Base-by-base conservation (phyloP, 2,113 vertebrate species). In the Sigmodon hispidus region DNA sequence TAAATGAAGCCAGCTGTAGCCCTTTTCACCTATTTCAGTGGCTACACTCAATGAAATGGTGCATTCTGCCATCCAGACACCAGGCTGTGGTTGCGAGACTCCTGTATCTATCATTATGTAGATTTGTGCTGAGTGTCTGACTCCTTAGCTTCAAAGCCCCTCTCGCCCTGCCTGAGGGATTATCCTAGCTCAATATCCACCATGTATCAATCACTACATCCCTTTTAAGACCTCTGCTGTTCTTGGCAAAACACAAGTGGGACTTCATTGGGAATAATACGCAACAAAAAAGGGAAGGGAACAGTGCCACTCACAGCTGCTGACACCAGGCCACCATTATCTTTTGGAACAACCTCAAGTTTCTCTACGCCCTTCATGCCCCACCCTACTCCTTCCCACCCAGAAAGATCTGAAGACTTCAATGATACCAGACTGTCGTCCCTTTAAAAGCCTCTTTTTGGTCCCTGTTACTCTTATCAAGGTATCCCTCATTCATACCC, bases 241-340 rank as follows among this genome's bases (percentile, higher is more conserved):
- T 57, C 45, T 88, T 55, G 94, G 85, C 13, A 36, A 75, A 91
- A 81, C 7, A n/a, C 45, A 75, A 96, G 61, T 43, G 43, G 59
- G 63, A 50, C 65, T 84, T 93, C 70, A 81, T 79, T 52, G 77
- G 80, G 85, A 67, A 86, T 12, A 48, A 81, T 73, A 43, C 52
- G 24, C 22, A 73, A 11, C 22, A 81, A 67, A 89, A 86, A n/a
- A 26, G 31, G 52, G 36, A 89, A 61, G 43, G n/a, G 87, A 77
- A 11, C 72, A 24, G 11, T 26, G n/a, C 87, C 65, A n/a, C 3
- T 34, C 45, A 13, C 10, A 50, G 63, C 29, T 86, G 52, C 2
- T 40, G 94, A 70, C 72, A 40, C n/a, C 12, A 52, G 31, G 21
- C 17, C 40, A 40, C 89, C 7, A 1, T 80, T 29, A 4, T 90